Percentiles rank a stretch among this genome's conserved stretches.
Conservation (phyloP, 2,888 invertebrate genomes). For the Prosopocoilus inquinatus region DNA sequence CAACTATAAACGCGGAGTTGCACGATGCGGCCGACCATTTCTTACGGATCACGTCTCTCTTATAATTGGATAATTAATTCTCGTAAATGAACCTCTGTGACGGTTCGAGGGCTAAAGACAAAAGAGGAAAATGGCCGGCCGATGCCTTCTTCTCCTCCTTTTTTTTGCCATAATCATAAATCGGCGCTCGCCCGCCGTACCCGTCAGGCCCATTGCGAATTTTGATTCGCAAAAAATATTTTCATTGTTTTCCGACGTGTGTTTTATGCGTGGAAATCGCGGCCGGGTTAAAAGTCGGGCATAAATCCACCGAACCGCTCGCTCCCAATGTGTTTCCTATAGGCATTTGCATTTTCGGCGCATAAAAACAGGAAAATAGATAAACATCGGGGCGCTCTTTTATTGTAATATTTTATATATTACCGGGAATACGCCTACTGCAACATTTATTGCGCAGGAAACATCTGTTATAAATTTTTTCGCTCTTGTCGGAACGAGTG, state of each 20-base stretch:
- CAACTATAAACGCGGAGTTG: conserved; percentile 33
- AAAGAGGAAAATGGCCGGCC: conserved; percentile 34
- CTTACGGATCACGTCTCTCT: conserved; percentile 37
- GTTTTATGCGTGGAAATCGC: conserved; percentile 11
- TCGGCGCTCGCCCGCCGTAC: conserved; percentile 35
- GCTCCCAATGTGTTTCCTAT: conserved; percentile 14
- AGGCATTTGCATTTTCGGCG: conserved; percentile 21
- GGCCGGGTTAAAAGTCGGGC: conserved; percentile 29
- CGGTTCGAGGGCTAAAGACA: conserved; percentile 38
- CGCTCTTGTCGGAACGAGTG: conserved; percentile 7
- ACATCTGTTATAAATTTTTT: conserved; percentile 13
- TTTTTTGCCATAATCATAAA: conserved; percentile 42
- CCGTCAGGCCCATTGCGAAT: conserved; percentile 38
- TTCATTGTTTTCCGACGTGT: conserved; percentile 29
- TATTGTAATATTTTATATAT: conserved; percentile 12
- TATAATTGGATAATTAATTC: conserved; percentile 51
- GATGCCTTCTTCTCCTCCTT: conserved; percentile 23
- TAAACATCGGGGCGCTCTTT: conserved; percentile 18
- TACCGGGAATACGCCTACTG: conserved; percentile 11
- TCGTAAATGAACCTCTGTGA: conserved; percentile 45
- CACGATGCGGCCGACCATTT: conserved; percentile 21
- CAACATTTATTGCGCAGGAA: conserved; percentile 12
- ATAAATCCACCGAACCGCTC: conserved; percentile 13
- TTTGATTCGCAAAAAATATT: conserved; percentile 39
- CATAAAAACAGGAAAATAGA: conserved; percentile 25